phyloP scores from a whole-genome alignment of 2,797 vertebrate species.

The Sternarchorhynchus goeldii region DNA sequence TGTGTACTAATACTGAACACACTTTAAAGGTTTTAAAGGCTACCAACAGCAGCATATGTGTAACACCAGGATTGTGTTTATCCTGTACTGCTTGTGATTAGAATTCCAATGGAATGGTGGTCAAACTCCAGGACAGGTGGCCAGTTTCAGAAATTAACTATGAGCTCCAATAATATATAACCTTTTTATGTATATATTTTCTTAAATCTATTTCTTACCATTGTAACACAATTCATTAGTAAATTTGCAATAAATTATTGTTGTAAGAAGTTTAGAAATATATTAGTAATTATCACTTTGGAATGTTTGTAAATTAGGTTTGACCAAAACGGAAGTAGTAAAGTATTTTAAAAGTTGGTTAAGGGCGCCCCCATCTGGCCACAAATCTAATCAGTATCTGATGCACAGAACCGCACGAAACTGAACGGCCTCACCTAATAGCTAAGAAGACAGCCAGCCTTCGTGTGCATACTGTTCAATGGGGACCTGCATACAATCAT shows the following conservation, averaged over 20 bases:
- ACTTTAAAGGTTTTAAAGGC: background rate
- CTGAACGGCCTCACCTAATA: slow-evolving; percentile 2
- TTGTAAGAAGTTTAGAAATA: too few species aligned
- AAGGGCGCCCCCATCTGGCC: slow-evolving; percentile 83
- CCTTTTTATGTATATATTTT: background rate
- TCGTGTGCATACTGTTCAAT: background rate
- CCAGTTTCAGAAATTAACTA: background rate
- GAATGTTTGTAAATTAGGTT: slow-evolving; percentile 36
- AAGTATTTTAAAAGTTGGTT: slow-evolving; percentile 74
- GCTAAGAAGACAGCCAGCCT: background rate
- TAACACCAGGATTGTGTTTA: background rate
- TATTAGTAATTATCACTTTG: background rate
- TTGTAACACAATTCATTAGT: background rate
- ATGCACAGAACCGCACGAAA: background rate
- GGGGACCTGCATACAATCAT: background rate
- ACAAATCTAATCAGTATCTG: slow-evolving; percentile 50
- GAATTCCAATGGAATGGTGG: background rate
- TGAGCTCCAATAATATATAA: background rate
- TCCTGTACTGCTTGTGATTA: background rate
- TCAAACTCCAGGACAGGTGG: background rate
- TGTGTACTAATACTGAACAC: slow-evolving; percentile 10
- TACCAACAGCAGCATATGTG: background rate
- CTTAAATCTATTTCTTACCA: background rate
- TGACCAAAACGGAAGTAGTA: slow-evolving; percentile 22
- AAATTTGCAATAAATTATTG: background rate